Conservation (phyloP, 2,113 vertebrate species). For the Ageneiosus marmoratus region DNA sequence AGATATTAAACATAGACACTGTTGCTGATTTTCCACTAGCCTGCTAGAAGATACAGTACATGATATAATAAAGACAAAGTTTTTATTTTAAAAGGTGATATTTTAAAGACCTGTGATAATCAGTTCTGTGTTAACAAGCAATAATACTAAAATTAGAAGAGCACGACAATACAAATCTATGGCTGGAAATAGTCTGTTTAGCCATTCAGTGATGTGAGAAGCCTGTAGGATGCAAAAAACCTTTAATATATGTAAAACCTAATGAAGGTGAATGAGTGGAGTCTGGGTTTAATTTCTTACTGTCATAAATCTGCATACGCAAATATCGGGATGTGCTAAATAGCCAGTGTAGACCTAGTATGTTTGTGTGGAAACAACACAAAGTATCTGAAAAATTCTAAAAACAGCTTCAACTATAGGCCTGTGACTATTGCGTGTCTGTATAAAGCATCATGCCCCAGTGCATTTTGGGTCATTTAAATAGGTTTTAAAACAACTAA, state of each 20-base stretch:
- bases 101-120: neutral
- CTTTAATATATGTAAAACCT: neutral
- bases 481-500: neutral
- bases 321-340: slow-evolving; percentile 8
- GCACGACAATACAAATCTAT: neutral
- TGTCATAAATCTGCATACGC: neutral
- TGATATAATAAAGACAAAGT: too few relatives aligned
- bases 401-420: neutral
- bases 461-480: slow-evolving; percentile 15
- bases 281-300: neutral
- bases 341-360: neutral
- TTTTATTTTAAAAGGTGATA: neutral
- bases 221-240: neutral
- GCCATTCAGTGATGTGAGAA: neutral
- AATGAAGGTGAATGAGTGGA: neutral
- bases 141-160: neutral
- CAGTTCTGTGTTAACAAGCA: neutral
- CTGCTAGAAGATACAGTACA: neutral
- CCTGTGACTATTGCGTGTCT: neutral
- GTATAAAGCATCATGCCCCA: neutral
- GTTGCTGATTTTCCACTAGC: neutral
- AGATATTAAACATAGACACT: neutral
- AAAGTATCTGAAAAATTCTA: neutral
- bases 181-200: neutral
- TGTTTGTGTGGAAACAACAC: neutral